Conservation (phyloP, 2,888 invertebrate species). For the Tachina lurida region DNA sequence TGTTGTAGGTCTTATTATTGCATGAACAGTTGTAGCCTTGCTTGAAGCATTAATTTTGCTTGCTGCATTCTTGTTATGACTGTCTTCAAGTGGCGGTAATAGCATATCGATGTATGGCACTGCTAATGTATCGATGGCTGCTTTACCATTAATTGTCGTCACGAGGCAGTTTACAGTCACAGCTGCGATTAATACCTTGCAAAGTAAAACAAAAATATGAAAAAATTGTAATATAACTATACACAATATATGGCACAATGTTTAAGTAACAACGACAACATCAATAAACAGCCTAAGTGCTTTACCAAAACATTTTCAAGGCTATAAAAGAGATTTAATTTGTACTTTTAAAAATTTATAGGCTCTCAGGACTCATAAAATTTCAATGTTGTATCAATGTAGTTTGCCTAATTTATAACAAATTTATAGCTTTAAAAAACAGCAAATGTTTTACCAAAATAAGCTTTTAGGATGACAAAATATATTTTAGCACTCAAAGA, state of each 20-base stretch:
- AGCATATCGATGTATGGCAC: conserved; percentile 80
- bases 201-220: conserved; percentile 32
- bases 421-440: too few species aligned
- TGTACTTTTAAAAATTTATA: conserved; percentile 47
- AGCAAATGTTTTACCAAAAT: too few species aligned
- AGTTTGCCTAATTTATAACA: too few species aligned
- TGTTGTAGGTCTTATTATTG: conserved; percentile 17
- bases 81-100: conserved; percentile 77
- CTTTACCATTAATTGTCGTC: conserved; percentile 74
- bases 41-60: conserved; percentile 37
- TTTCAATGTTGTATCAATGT: conserved; percentile 17
- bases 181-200: conserved; percentile 77
- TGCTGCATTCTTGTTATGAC: conserved; percentile 38
- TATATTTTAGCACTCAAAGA: too few species aligned
- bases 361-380: conserved; percentile 33
- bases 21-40: conserved; percentile 46
- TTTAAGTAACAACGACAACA: conserved; percentile 22
- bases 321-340: conserved; percentile 33
- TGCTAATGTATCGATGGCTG: conserved; percentile 73
- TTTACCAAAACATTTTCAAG: conserved; percentile 18
- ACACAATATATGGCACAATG: conserved; percentile 1
- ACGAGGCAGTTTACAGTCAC: conserved; percentile 74
- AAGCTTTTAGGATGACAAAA: too few species aligned
- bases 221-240: background rate
- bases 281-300: conserved; percentile 38